These are phyloP conservation scores for Scaptomyza caliginosa DNA, from an alignment of 2,888 invertebrate species.

Conservation along the genomic window DNA sequence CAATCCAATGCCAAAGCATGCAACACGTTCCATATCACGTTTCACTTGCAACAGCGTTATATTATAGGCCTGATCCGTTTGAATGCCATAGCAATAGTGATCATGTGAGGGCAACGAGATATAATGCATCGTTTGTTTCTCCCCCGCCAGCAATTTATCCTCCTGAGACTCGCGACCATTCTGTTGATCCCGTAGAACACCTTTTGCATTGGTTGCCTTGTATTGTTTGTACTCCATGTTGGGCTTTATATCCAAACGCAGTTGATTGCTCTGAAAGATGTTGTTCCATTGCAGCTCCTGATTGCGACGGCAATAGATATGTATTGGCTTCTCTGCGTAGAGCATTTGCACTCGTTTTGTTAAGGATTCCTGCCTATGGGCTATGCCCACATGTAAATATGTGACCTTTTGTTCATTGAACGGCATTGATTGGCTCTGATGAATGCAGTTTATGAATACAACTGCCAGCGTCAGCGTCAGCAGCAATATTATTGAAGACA, in stretches of 20 bases:
- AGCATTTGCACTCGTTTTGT: slow-evolving; percentile 7
- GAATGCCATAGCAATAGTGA: slow-evolving; percentile 54
- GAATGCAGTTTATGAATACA: neutral
- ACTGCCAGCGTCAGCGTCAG: neutral
- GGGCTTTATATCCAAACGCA: slow-evolving; percentile 30
- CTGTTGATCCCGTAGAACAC: slow-evolving; percentile 9
- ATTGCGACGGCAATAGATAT: slow-evolving; percentile 41
- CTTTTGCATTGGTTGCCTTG: slow-evolving; percentile 16
- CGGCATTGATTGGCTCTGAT: neutral
- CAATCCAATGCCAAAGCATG: slow-evolving; percentile 24
- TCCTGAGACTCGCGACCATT: slow-evolving; percentile 7
- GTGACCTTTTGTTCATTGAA: slow-evolving; percentile 2
- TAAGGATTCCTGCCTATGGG: slow-evolving; percentile 1
- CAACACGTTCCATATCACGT: slow-evolving; percentile 23
- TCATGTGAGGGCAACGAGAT: slow-evolving; percentile 33
- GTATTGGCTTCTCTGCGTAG: slow-evolving; percentile 16
- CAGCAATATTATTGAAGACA: neutral
- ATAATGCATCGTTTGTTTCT: neutral
- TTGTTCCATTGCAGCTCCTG: slow-evolving; percentile 7
- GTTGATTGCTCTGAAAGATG: slow-evolving; percentile 37
- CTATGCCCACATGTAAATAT: slow-evolving; percentile 12
- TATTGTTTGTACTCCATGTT: slow-evolving; percentile 37
- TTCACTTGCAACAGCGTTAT: slow-evolving; percentile 28
- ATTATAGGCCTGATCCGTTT: slow-evolving; percentile 34
- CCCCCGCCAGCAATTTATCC: slow-evolving; percentile 11